A percentile compares a stretch with the other conserved stretches of the same genome.
Evolutionary conservation across 2,797 vertebrate species (phyloP).

Genomic region (Sebastes elongatus): DNA sequence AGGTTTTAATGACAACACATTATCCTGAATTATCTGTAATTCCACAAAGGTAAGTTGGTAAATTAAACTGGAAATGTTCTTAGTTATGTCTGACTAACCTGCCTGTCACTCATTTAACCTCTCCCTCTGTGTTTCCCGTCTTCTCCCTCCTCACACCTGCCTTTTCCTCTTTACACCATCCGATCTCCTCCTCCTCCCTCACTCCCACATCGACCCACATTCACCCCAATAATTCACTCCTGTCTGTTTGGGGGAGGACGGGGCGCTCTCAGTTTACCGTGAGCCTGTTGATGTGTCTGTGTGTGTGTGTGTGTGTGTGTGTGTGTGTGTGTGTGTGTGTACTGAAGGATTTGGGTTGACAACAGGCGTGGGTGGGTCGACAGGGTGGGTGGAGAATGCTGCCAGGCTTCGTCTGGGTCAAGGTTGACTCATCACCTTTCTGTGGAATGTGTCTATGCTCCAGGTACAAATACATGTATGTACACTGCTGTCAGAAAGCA

Average conservation of each 20-base stretch:
- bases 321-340: constrained; percentile 2
- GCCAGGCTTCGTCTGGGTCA: constrained; percentile 52
- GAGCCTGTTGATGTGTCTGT: constrained; percentile 5
- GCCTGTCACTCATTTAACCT: not conserved
- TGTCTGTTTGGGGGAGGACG: constrained; percentile 4
- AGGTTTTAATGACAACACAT: not conserved
- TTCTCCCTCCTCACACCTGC: not conserved
- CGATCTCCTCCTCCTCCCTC: not conserved
- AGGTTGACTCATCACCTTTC: constrained; percentile 59
- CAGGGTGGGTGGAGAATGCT: constrained; percentile 1
- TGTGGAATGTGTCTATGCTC: constrained; percentile 68
- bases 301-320: not conserved
- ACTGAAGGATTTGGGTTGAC: not conserved
- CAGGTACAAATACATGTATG: constrained; percentile 26
- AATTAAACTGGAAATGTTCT: not conserved
- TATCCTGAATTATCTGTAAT: not conserved
- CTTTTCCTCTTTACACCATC: not conserved
- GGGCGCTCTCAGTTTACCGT: constrained; percentile 42
- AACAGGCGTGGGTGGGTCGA: constrained; percentile 13
- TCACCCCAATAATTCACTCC: constrained; percentile 54
- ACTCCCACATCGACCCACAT: constrained; percentile 6
- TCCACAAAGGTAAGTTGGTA: not conserved
- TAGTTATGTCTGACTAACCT: not conserved
- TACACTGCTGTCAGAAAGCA: not conserved
- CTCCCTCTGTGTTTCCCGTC: not conserved